phyloP scores from a whole-genome alignment of 2,113 vertebrate species.

The Sturnira hondurensis region DNA sequence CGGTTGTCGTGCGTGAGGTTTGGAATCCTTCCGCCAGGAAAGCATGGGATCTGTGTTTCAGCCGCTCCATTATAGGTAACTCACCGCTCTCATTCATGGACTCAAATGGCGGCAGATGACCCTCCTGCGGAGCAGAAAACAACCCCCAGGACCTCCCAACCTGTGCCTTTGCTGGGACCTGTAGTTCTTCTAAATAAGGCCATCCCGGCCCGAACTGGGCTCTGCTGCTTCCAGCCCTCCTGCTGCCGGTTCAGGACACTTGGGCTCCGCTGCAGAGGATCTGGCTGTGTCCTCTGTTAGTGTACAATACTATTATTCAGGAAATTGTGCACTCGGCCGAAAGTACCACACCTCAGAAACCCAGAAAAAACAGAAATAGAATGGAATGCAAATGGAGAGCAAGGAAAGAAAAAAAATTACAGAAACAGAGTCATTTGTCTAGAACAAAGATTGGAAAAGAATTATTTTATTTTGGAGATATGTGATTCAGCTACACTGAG shows the following conservation, averaged over 20 bases:
- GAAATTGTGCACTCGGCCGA: neutral
- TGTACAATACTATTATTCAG: neutral
- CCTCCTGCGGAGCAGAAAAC: neutral
- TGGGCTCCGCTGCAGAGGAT: too few species aligned
- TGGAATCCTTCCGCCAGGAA: neutral
- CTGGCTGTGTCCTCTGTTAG: neutral
- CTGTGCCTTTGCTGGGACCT: too few species aligned
- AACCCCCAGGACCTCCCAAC: too few species aligned
- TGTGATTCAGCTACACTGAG: neutral
- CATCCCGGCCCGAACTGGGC: rapidly evolving
- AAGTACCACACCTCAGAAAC: neutral
- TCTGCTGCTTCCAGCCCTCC: too few species aligned
- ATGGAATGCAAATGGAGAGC: neutral
- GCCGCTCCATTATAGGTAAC: neutral
- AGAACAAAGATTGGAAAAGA: too few species aligned
- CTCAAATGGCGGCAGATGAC: neutral
- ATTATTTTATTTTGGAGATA: neutral
- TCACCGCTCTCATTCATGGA: neutral
- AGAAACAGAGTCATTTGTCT: too few species aligned
- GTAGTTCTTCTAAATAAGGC: neutral
- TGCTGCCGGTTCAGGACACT: too few species aligned
- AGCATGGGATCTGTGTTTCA: neutral
- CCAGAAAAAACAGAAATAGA: neutral
- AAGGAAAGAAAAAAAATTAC: neutral
- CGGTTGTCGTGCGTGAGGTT: neutral